A percentile compares a stretch with the other conserved stretches of the same genome.
phyloP scores from a whole-genome alignment of 2,113 vertebrate species.

The Hemibagrus wyckioides region DNA sequence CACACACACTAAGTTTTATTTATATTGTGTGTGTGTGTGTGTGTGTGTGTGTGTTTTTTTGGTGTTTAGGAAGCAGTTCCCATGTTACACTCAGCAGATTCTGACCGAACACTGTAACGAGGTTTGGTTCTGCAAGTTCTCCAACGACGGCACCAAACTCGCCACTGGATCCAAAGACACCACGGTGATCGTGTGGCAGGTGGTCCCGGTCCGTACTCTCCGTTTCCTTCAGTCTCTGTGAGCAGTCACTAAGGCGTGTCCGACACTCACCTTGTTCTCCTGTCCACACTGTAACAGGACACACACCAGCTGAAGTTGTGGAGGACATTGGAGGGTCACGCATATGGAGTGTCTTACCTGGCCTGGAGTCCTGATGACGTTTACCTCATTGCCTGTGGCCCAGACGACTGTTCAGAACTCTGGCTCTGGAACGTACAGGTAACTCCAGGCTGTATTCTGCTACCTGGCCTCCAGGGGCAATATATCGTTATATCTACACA shows the following conservation, averaged over 20 bases:
- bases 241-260: neutral
- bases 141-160: conserved; percentile 98
- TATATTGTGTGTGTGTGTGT: too few relatives aligned
- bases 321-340: conserved; percentile 95
- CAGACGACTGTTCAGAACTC: conserved; percentile 98
- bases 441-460: neutral
- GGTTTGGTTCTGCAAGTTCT: conserved; percentile 99
- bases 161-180: conserved; percentile 99
- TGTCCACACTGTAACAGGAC: conserved; percentile 72
- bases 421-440: conserved; percentile 99
- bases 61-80: conserved; percentile 93
- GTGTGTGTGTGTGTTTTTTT: conserved; percentile 4
- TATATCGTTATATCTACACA: neutral
- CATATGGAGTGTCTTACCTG: conserved; percentile 95
- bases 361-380: conserved; percentile 98
- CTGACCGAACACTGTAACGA: conserved; percentile 99
- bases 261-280: neutral
- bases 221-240: neutral
- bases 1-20: too few relatives aligned
- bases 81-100: conserved; percentile 98
- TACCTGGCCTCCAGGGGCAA: neutral
- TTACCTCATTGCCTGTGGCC: conserved; percentile 97
- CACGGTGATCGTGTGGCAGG: conserved; percentile 98
- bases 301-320: conserved; percentile 95
- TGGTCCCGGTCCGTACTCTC: conserved; percentile 87